Conservation (phyloP, 2,888 invertebrate species). For the Oxycera nigricornis region DNA sequence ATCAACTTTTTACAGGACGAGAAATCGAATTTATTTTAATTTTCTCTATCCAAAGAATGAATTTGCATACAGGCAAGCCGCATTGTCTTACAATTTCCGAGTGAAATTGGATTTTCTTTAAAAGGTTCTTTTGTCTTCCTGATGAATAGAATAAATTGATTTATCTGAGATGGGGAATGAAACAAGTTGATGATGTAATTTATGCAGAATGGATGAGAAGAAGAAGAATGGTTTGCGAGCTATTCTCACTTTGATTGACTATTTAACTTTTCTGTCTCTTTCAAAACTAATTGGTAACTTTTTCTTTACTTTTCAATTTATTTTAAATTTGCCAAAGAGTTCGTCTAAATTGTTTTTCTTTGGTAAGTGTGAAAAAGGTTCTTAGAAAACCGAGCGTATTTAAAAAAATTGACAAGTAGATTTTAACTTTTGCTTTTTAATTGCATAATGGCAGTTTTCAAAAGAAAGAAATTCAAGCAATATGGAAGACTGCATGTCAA, state of each 20-base stretch:
- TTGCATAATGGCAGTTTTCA: no score
- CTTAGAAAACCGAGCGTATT: no score
- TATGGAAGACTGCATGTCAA: no score
- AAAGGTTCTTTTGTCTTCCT: constrained; percentile 24
- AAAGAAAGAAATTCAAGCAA: no score
- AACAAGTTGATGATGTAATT: constrained; percentile 23
- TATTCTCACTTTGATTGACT: constrained; percentile 35
- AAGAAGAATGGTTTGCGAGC: constrained; percentile 27
- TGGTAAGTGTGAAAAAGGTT: background rate
- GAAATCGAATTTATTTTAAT: constrained; percentile 38
- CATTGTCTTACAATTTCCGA: constrained; percentile 36
- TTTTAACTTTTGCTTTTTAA: no score
- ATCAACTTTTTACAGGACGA: background rate
- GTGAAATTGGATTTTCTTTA: constrained; percentile 36
- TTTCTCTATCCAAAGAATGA: constrained; percentile 1
- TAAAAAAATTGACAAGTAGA: no score
- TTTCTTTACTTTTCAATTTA: constrained; percentile 27
- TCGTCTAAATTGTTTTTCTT: background rate
- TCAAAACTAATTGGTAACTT: constrained; percentile 7
- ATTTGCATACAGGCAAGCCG: constrained; percentile 17
- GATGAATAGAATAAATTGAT: constrained; percentile 34
- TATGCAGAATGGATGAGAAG: constrained; percentile 17
- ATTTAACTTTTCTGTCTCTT: constrained; percentile 8
- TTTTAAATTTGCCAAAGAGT: constrained; percentile 17
- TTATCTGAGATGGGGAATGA: constrained; percentile 18